These are phyloP conservation scores for Drosophila pseudotakahashii DNA, from an alignment of 2,888 invertebrate species.

Conservation along the genomic window DNA sequence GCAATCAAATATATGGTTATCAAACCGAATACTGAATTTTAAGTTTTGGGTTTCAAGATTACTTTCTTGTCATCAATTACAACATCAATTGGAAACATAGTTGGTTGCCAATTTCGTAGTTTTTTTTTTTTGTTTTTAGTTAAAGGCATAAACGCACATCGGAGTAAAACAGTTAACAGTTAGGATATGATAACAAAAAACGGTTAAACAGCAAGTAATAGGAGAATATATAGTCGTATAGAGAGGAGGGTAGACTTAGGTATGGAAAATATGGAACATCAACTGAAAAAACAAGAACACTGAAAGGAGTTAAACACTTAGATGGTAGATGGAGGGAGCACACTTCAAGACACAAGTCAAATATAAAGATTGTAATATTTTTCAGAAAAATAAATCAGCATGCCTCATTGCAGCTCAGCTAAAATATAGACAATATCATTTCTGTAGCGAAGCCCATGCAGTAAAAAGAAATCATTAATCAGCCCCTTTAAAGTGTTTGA, in stretches of 20 bases:
- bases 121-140: constrained; percentile 19
- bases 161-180: constrained; percentile 59
- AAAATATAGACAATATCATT: not conserved
- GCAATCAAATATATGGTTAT: constrained; percentile 70
- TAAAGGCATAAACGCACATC: constrained; percentile 60
- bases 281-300: constrained; percentile 34
- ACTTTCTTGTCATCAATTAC: constrained; percentile 60
- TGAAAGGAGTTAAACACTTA: constrained; percentile 31
- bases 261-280: constrained; percentile 40
- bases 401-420: constrained; percentile 27
- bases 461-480: constrained; percentile 1
- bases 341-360: constrained; percentile 57
- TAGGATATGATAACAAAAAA: constrained; percentile 53
- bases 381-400: constrained; percentile 26
- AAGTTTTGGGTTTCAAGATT: constrained; percentile 28
- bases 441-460: constrained; percentile 29
- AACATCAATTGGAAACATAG: constrained; percentile 63
- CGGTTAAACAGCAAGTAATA: constrained; percentile 41
- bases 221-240: constrained; percentile 22
- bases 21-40: constrained; percentile 51
- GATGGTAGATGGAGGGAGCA: constrained; percentile 28
- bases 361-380: constrained; percentile 14
- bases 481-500: not conserved
- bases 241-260: constrained; percentile 29
- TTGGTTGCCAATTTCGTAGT: constrained; percentile 55